Percentiles rank a stretch among this genome's conserved stretches.
Evolutionary conservation across 2,888 invertebrate species (phyloP).

Genomic region (Phyto melanocephala): DNA sequence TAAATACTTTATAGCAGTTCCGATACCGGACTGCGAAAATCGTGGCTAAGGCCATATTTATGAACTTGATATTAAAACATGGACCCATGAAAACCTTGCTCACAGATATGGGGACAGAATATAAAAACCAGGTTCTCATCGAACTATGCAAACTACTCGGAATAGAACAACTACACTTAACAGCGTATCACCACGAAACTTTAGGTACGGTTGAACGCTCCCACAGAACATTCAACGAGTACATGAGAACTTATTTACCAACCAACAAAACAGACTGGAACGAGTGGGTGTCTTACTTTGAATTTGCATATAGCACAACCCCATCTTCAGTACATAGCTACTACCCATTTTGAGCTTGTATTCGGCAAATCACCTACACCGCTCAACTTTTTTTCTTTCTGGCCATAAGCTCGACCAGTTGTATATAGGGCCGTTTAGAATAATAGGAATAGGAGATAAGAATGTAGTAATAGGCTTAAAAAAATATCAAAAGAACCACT

Average conservation of each 20-base stretch:
- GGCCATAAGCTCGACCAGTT: no score
- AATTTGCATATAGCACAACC: slow-evolving; percentile 20
- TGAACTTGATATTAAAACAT: slow-evolving; percentile 66
- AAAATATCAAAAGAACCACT: no score
- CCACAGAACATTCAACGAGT: slow-evolving; percentile 60
- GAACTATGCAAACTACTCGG: neutral
- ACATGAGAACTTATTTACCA: slow-evolving; percentile 55
- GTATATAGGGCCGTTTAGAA: no score
- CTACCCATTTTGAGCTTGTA: no score
- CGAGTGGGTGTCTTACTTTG: slow-evolving; percentile 49
- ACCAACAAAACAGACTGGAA: slow-evolving; percentile 50
- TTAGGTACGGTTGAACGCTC: slow-evolving; percentile 31
- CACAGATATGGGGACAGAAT: slow-evolving; percentile 32
- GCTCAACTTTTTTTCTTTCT: no score
- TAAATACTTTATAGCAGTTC: slow-evolving; percentile 24
- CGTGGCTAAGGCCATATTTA: slow-evolving; percentile 15
- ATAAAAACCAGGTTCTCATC: neutral
- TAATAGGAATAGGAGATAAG: no score
- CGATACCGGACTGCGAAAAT: slow-evolving; percentile 60
- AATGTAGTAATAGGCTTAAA: no score
- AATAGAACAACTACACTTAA: slow-evolving; percentile 9
- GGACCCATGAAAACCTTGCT: slow-evolving; percentile 59
- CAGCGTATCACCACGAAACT: slow-evolving; percentile 59
- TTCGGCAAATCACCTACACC: no score
- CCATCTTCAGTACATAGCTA: slow-evolving; percentile 26